These are phyloP conservation scores for Babylonia areolata DNA, from an alignment of 1,140 invertebrate species.

Conservation along the genomic window DNA sequence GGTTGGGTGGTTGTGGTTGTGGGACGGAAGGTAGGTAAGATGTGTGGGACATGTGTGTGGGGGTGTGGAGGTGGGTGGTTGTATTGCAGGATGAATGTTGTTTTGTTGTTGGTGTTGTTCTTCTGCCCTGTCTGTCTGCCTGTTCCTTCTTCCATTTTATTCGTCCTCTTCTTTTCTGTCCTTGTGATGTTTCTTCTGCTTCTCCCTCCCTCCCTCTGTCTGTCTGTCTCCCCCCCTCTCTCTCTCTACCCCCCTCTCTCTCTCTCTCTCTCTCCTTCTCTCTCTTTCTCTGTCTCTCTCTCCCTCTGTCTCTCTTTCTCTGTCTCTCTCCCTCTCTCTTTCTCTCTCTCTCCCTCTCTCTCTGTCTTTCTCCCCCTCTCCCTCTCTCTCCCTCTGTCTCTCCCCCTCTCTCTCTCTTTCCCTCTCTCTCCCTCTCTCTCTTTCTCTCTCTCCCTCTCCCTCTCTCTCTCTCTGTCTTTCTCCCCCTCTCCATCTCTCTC, in stretches of 20 bases:
- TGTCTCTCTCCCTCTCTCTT: too few species aligned
- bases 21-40: background rate
- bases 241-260: too few species aligned
- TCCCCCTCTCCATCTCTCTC: slow-evolving; percentile 12
- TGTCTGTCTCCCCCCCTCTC: slow-evolving; percentile 31
- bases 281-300: too few species aligned
- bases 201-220: slow-evolving; percentile 30
- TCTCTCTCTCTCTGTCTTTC: too few species aligned
- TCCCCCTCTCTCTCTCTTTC: too few species aligned
- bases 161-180: background rate
- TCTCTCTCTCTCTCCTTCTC: too few species aligned
- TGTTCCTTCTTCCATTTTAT: background rate
- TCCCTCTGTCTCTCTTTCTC: too few species aligned
- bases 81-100: background rate
- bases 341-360: too few species aligned
- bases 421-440: too few species aligned
- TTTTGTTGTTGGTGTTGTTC: background rate
- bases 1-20: background rate
- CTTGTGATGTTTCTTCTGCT: background rate
- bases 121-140: background rate
- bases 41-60: background rate
- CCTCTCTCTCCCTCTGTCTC: too few species aligned
- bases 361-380: too few species aligned
- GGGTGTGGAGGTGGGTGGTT: background rate
- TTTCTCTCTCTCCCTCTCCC: too few species aligned